Evolutionary conservation across 2,113 vertebrate species (phyloP), one percentile per base, ranked within the genome.

Genomic region (Cinclus mexicanus): DNA sequence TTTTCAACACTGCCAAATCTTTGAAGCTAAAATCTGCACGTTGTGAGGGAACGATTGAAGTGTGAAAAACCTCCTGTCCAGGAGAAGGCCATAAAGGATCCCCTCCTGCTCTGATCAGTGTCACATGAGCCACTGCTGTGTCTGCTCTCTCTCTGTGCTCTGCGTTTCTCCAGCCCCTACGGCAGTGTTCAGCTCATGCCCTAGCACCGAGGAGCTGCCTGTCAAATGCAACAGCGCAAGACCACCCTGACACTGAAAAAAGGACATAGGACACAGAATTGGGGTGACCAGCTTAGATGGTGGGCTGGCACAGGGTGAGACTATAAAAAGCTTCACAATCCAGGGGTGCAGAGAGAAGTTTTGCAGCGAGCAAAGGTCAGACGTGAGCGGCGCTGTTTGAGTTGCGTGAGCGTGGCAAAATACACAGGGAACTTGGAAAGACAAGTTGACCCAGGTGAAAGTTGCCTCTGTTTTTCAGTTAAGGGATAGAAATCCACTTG

Each of bases 1-100:
- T 77, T 92, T 96, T 89, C 59, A 91, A 33, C 56, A 89, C 80
- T 96, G 74, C 41, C 39, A 60, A 22, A 35, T 42, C 70, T 93
- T 96, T 97, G 96, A 97, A 95, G 94, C 22, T 35, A 42, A 84
- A 94, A 89, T 49, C 68, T 71, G 47, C 70, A 49, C 39, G 0
- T 93, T 91, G 90, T 84, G 91, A 91, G 80, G 88, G 44, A 74
- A 39, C 83, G 87, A 96, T 52, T 97, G 95, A 97, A 94, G 93
- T 89, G 74, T 83, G 86, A 90, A 92, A 92, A 96, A 41, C 41
- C 85, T 68, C 85, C 80, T 93, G 92, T 44, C 83, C 49, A 22
- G 2, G 53, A 79, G 93, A 78, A 88, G 47, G 17, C 61, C 71
- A 2, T 69, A 94, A 96, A 96, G 50, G 90, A 47, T 63, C 50